Percentiles rank a stretch among this genome's conserved stretches.
Evolutionary conservation across 2,113 vertebrate genomes (phyloP).

Genomic region (Poeciliopsis retropinna): DNA sequence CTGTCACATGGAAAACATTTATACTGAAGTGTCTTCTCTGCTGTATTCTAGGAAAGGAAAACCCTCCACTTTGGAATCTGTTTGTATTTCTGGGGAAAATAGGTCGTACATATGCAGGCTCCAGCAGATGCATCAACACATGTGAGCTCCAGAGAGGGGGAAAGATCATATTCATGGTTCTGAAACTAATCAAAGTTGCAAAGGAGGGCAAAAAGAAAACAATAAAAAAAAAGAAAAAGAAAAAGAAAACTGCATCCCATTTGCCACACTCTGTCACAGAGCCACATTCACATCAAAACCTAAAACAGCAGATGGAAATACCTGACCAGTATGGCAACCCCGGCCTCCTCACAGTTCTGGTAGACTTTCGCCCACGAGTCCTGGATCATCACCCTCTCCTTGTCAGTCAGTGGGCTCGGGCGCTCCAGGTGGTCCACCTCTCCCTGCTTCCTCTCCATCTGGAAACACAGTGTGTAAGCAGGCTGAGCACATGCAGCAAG

Average conservation of each 20-base stretch:
- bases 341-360: slow-evolving; percentile 71
- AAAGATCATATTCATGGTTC: neutral
- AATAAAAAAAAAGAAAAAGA: neutral
- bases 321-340: slow-evolving; percentile 80
- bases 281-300: neutral
- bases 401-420: slow-evolving; percentile 69
- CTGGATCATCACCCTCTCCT: slow-evolving; percentile 71
- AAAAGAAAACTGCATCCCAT: neutral
- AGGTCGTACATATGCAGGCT: neutral
- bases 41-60: neutral
- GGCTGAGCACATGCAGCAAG: slow-evolving; percentile 60
- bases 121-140: neutral
- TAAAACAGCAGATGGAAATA: slow-evolving; percentile 35
- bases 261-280: neutral
- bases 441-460: slow-evolving; percentile 74
- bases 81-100: neutral
- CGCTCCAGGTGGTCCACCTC: slow-evolving; percentile 64
- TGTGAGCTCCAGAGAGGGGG: neutral
- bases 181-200: neutral
- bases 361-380: slow-evolving; percentile 78
- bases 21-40: neutral
- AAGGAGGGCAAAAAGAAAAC: neutral
- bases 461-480: slow-evolving; percentile 56
- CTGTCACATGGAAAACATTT: slow-evolving; percentile 3
- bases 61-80: slow-evolving; percentile 2